Evolutionary conservation across 2,797 vertebrate genomes (phyloP).

Genomic region (Oreochromis grahami): DNA sequence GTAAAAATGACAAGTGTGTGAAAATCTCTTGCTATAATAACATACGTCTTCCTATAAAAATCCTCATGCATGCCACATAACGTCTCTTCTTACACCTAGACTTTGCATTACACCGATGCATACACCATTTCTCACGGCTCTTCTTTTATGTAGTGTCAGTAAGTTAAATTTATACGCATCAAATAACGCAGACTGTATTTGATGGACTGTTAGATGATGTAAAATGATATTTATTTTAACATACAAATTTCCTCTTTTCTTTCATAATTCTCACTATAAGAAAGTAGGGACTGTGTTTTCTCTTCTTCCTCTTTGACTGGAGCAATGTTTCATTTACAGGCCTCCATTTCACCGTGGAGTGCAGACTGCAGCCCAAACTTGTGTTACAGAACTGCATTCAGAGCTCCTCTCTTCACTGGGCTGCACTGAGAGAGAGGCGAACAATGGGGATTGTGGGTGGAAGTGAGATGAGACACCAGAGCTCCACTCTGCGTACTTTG

Average conservation of each 20-base stretch:
- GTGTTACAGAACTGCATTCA: conserved; percentile 21
- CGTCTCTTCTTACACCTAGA: neutral
- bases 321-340: neutral
- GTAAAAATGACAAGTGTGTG: neutral
- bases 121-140: neutral
- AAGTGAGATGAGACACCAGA: conserved; percentile 12
- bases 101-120: neutral
- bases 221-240: neutral
- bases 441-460: conserved; percentile 15
- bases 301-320: neutral
- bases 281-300: neutral
- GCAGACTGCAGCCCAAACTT: conserved; percentile 20
- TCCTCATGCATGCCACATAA: neutral
- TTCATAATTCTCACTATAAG: neutral
- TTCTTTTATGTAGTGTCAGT: neutral
- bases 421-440: neutral
- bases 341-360: neutral
- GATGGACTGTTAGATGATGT: neutral
- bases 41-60: neutral
- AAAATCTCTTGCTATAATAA: neutral
- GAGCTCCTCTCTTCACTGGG: neutral
- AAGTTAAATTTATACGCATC: neutral
- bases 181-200: neutral
- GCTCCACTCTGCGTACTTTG: neutral
- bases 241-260: neutral